A percentile compares a stretch with the other conserved stretches of the same genome.
Evolutionary conservation across 2,888 invertebrate species (phyloP).

Genomic region (Campoplex capitator): DNA sequence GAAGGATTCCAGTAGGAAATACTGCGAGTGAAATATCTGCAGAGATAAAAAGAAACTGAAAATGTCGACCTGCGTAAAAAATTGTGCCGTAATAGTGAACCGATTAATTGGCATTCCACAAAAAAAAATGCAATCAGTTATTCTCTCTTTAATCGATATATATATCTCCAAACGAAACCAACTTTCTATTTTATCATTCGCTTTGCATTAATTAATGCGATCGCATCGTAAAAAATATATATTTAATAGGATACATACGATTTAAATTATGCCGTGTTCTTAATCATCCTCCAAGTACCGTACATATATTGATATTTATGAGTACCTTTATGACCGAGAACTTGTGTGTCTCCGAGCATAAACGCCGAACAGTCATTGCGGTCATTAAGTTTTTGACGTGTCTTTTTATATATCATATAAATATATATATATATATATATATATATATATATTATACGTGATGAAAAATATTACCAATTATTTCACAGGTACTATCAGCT

Average conservation of each 20-base stretch:
- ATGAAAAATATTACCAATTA: constrained; percentile 12
- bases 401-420: background rate
- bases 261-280: background rate
- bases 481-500: constrained; percentile 13
- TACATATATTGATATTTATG: constrained; percentile 5
- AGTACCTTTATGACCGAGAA: constrained; percentile 21
- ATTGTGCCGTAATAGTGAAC: background rate
- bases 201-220: background rate
- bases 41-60: too few relatives aligned
- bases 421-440: background rate
- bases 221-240: background rate
- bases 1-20: background rate
- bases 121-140: background rate
- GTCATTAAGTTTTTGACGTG: constrained; percentile 56
- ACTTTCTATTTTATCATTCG: background rate
- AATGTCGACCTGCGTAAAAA: background rate
- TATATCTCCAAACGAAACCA: background rate
- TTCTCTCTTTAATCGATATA: background rate
- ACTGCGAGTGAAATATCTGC: background rate
- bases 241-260: background rate
- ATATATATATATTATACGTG: background rate
- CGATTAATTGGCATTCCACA: background rate
- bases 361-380: constrained; percentile 55
- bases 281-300: background rate
- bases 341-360: constrained; percentile 17